phyloP scores from a whole-genome alignment of 2,113 vertebrate genomes.

The Rhinoptilus africanus region DNA sequence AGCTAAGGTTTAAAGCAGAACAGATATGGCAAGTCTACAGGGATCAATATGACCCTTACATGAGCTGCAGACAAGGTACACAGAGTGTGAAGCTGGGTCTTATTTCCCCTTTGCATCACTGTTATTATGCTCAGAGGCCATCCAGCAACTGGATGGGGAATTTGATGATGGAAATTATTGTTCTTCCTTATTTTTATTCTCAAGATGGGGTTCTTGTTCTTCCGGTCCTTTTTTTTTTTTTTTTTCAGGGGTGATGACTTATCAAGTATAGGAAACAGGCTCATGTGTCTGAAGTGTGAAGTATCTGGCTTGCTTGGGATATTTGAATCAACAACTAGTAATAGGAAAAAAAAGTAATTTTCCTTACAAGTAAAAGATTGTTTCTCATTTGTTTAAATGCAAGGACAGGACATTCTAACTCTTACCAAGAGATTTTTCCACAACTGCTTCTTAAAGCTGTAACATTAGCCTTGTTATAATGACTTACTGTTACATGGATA shows the following conservation, averaged over 20 bases:
- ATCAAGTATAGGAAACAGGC: not conserved
- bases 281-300: not conserved
- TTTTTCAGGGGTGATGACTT: not conserved
- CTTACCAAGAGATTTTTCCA: not conserved
- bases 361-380: not conserved
- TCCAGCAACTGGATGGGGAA: not conserved
- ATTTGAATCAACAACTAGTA: not conserved
- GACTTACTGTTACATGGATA: not conserved
- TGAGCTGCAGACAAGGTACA: not conserved
- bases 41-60: not conserved
- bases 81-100: not conserved
- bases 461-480: not conserved
- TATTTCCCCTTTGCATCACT: not conserved
- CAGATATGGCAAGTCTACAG: not conserved
- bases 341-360: not conserved
- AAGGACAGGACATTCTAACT: not conserved
- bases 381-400: not conserved
- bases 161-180: not conserved
- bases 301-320: not conserved
- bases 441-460: not conserved
- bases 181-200: not conserved
- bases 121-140: not conserved
- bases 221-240: not conserved
- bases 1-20: not conserved
- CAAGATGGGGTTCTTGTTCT: not conserved